Percentiles rank a stretch among this genome's conserved stretches.
These are phyloP conservation scores for Athalia cordata DNA, from an alignment of 2,888 invertebrate genomes.

Conservation along the genomic window DNA sequence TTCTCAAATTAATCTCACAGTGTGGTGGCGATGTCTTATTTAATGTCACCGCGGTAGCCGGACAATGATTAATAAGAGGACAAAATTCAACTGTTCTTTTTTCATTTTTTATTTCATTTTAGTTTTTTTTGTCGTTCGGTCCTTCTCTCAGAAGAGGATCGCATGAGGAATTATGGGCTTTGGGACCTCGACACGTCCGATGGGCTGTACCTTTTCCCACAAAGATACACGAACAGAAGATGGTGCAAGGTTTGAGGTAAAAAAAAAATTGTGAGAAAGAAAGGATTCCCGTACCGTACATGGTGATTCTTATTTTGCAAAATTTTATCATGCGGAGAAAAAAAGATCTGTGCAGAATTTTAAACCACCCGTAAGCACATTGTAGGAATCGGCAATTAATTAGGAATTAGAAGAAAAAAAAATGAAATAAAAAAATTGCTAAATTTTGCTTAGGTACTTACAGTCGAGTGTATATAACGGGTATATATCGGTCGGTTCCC, in stretches of 20 bases:
- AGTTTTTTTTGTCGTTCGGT: neutral
- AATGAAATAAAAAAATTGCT: neutral
- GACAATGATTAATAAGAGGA: constrained; percentile 52
- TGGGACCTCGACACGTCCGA: constrained; percentile 16
- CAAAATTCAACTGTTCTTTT: neutral
- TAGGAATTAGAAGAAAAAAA: too few relatives aligned
- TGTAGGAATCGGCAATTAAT: too few relatives aligned
- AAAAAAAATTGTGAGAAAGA: too few relatives aligned
- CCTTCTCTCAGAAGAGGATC: too few relatives aligned
- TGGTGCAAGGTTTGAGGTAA: too few relatives aligned
- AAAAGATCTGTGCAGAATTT: too few relatives aligned
- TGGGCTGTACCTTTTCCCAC: neutral
- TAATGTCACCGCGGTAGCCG: constrained; percentile 51
- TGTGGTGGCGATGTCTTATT: constrained; percentile 49
- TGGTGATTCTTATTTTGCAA: too few relatives aligned
- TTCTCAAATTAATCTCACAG: constrained; percentile 51
- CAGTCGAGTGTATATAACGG: neutral
- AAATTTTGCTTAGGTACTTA: neutral
- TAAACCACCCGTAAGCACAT: too few relatives aligned
- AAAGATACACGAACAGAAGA: too few relatives aligned
- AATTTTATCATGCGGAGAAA: too few relatives aligned
- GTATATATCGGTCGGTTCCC: neutral
- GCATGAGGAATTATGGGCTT: neutral
- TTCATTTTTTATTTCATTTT: neutral
- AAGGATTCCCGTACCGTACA: too few relatives aligned